Conservation (phyloP, 2,797 vertebrate genomes). For the Rhinogobio ventralis region DNA sequence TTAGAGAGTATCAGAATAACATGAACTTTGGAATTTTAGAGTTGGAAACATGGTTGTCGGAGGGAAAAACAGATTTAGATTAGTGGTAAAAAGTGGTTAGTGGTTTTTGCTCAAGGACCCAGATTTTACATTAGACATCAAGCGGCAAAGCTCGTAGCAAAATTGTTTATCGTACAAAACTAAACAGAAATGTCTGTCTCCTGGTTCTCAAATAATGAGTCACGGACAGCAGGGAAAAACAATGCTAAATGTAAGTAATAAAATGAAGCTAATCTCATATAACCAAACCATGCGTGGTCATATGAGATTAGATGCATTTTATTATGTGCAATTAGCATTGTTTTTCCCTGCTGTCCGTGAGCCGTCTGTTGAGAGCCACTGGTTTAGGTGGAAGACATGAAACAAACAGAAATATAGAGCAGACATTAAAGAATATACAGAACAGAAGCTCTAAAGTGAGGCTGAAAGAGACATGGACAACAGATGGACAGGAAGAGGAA, state of each 20-base stretch:
- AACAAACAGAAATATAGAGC: not conserved
- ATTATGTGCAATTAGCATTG: not conserved
- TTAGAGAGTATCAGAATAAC: not conserved
- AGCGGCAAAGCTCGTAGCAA: not conserved
- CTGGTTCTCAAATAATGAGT: not conserved
- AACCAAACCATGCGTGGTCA: not conserved
- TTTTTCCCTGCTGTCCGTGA: not conserved
- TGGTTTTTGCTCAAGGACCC: no score
- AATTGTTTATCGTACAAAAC: not conserved
- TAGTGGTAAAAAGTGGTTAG: not conserved
- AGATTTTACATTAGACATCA: not conserved
- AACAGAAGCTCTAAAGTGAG: not conserved
- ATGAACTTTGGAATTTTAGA: slow-evolving; percentile 20
- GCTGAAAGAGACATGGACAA: slow-evolving; percentile 33
- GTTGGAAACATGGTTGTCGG: not conserved
- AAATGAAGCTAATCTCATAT: not conserved
- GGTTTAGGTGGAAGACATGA: not conserved
- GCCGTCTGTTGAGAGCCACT: not conserved
- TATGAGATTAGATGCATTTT: not conserved
- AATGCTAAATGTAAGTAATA: not conserved
- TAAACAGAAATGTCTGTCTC: not conserved
- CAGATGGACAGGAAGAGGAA: slow-evolving; percentile 53
- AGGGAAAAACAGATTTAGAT: not conserved
- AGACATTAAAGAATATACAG: not conserved
- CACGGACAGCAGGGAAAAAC: not conserved